phyloP scores from a whole-genome alignment of 2,113 vertebrate species.

The Forbesichthys papilliferus region DNA sequence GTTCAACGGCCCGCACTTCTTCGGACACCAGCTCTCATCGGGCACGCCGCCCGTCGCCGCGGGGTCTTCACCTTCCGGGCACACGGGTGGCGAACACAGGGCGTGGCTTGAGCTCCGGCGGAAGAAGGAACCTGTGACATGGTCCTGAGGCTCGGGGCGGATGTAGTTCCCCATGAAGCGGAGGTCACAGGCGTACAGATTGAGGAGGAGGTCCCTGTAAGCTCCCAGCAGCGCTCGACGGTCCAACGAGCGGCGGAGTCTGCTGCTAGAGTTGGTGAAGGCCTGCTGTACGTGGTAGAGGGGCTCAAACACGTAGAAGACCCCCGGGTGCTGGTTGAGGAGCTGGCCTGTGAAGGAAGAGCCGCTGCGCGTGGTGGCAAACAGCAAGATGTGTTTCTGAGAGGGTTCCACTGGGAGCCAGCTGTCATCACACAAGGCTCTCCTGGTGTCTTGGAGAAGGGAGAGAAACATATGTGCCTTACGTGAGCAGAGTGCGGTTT shows the following conservation, averaged over 20 bases:
- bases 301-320: constrained; percentile 82
- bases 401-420: constrained; percentile 37
- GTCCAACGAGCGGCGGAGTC: constrained; percentile 62
- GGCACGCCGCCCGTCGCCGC: constrained; percentile 12
- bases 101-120: constrained; percentile 78
- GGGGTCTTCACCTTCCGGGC: constrained; percentile 37
- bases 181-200: constrained; percentile 79
- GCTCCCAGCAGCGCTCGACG: constrained; percentile 76
- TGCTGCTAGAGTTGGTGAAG: constrained; percentile 75
- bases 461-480: neutral
- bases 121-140: constrained; percentile 75
- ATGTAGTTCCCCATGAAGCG: constrained; percentile 81
- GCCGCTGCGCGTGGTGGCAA: constrained; percentile 81
- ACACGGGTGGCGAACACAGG: constrained; percentile 78
- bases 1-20: constrained; percentile 75
- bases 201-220: constrained; percentile 79
- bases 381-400: constrained; percentile 78
- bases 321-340: constrained; percentile 79
- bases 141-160: constrained; percentile 73
- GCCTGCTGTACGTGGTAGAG: constrained; percentile 80
- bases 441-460: constrained; percentile 66
- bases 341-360: constrained; percentile 83
- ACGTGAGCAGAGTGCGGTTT: too few species aligned
- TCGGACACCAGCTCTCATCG: constrained; percentile 74
- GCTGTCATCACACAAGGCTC: constrained; percentile 67